Evolutionary conservation across 1,140 invertebrate genomes (phyloP), one percentile per base, ranked within the genome.

Genomic region (Saccostrea echinata): DNA sequence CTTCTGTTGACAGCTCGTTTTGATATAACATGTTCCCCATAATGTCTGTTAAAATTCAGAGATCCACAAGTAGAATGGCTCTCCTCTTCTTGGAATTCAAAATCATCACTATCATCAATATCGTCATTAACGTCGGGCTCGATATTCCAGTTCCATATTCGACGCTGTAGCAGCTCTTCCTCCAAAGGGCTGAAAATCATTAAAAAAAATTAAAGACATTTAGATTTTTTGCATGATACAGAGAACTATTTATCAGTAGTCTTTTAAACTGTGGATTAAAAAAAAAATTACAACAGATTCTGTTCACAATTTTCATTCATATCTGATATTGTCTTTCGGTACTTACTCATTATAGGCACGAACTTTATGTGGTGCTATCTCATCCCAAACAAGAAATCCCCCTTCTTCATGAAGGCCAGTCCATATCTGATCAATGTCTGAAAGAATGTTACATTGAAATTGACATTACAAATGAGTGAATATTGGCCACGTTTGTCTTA

Each of bases 381-480:
- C 88, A 86, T 92, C 89, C 91, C 90, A 89, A 13, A 90, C 84
- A 1, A 90, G 76, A 53, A 81, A 80, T 11, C 83, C 84, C 11
- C 87, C 85, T 21, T 88, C 88, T 16, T 84, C 83, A 82, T 89
- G 88, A 53, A 90, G 68, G 18, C 90, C 90, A 21, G 88, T 90
- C 88, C 88, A 90, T 27, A 91, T 64, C 16, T 87, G 82, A 21
- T 86, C 24, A 6, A 88, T 88, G 68, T 88, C 90, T 88, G 57
- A 85, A 90, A 92, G 13, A 35, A 52, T 16, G 51, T 52, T 4
- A 83, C 9, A 83, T 51, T 13, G 30, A 21, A 51, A 30, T 18
- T 21, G 16, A 11, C 16, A 18, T 18, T 24, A 83, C n/a, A 83
- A 83, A 43, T 2, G 35, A 43, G 35, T 43, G 35, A 43, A 43